These are phyloP conservation scores for Heterochromis multidens DNA, from an alignment of 2,113 vertebrate genomes.

Conservation along the genomic window DNA sequence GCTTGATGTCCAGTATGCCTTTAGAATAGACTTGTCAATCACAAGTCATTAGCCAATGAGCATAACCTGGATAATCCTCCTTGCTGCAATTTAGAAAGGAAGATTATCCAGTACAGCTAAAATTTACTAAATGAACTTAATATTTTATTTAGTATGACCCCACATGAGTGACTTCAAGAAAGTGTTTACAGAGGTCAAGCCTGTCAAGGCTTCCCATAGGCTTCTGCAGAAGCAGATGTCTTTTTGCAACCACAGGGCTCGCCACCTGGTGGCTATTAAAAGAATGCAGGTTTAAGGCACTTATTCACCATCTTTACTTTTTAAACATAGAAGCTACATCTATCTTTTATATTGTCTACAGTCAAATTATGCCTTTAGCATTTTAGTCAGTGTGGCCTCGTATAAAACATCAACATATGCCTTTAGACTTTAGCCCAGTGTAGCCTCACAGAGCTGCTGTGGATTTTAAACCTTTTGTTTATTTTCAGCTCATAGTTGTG, in stretches of 20 bases:
- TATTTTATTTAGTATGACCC: neutral
- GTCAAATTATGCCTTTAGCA: too few relatives aligned
- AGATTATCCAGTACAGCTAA: neutral
- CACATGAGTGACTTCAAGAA: neutral
- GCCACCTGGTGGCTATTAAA: neutral
- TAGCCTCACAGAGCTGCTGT: neutral
- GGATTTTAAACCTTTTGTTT: neutral
- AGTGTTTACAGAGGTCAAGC: neutral
- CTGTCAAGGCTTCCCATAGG: neutral
- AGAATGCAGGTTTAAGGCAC: neutral
- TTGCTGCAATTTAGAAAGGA: neutral
- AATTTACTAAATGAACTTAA: neutral
- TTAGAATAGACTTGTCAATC: neutral
- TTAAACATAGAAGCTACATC: too few relatives aligned
- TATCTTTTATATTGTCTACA: too few relatives aligned
- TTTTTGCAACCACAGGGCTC: neutral
- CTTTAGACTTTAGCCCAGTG: too few relatives aligned
- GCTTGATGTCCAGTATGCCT: too few relatives aligned
- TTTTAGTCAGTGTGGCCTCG: too few relatives aligned
- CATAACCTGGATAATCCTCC: neutral
- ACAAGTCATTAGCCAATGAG: neutral
- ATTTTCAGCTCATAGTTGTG: neutral
- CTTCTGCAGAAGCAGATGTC: neutral
- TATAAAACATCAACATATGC: too few relatives aligned
- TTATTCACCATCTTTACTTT: too few relatives aligned